Evolutionary conservation across 2,113 vertebrate genomes (phyloP), one percentile per base, ranked within the genome.

Genomic region (Petromus typicus): DNA sequence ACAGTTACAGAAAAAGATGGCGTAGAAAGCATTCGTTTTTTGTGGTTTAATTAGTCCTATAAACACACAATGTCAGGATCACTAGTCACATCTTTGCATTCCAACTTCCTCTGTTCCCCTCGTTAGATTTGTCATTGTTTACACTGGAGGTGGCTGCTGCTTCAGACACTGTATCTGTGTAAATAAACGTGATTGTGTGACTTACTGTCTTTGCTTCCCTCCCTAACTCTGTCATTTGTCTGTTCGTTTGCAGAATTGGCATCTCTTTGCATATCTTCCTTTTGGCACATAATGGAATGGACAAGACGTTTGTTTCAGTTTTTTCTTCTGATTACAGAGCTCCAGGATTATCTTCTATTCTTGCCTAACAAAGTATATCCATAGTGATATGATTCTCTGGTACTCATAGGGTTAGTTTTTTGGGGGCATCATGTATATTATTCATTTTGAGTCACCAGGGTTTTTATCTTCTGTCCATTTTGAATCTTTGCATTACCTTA

Each of bases 1-100:
- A 64, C n/a, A 92, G 73, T 20, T n/a, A 84, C 16, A 16, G 90
- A 85, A 91, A 85, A 89, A 89, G 76, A 80, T 57, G 81, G 87
- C 32, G 40, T 27, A n/a, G 79, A 79, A 63, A 54, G 64, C 73
- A 40, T 66, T 73, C 40, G 16, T 81, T 89, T 59, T 67, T 2
- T 20, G 71, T 89, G 84, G 81, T 78, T 66, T 82, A 78, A 75
- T 85, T 45, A 96, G 95, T 13, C 22, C 14, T 82, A 54, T 27
- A 56, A 81, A 67, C 81, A 73, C 34, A 63, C 90, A 23, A 0
- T 87, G 32, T 37, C 54, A 32, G 67, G 66, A 67, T 18, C 54
- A 37, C n/a, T 57, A 43, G n/a, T 9, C 37, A 6, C 86, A 23
- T 91, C 48, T 92, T 59, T 25, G 73, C 12, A 51, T 51, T 51